Base-by-base conservation (phyloP, 2,888 invertebrate species). In the Frankliniella fusca region DNA sequence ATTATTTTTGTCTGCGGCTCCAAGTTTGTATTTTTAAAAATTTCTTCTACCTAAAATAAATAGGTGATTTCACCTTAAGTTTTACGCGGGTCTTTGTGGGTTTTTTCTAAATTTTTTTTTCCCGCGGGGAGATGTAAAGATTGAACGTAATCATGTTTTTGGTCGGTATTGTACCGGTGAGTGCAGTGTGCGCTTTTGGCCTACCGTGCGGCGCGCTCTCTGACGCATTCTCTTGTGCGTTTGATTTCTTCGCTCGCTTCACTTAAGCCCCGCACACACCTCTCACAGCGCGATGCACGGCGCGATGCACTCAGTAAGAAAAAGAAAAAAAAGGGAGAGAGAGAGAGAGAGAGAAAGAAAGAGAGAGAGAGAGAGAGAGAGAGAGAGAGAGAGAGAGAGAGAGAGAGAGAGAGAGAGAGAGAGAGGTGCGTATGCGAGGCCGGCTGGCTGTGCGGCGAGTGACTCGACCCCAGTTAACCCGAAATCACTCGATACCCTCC, bases 401-500 rank as follows among this genome's bases (percentile, higher is more conserved):
- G 15, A 54, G 54, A 54, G 54, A 15, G 18, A 54, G 54, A 54
- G n/a, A n/a, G n/a, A n/a, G n/a, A n/a, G n/a, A n/a, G n/a, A n/a
- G n/a, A n/a, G n/a, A 38, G 38, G 38, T 38, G 27, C 23, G 23
- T 23, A 76, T 11, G 70, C 54, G 20, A 54, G 54, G 54, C 15
- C 54, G 20, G n/a, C 70, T 76, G 70, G 12, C 70, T 12, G 70
- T 76, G 70, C 15, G 54, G 54, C 54, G 23, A 23, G 70, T 76
- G 70, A 76, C 23, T 23, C 70, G 70, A 76, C 70, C 70, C 70
- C 70, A 76, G 70, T 76, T 76, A 76, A 76, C 70, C 70, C 70
- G 70, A 76, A 76, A 76, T 76, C 70, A 76, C 70, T 76, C 70
- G 70, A 76, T 76, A 76, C 70, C 70, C 70, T 27, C 23, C 70